phyloP scores from a whole-genome alignment of 2,113 vertebrate genomes.

The Ptilonorhynchus violaceus region DNA sequence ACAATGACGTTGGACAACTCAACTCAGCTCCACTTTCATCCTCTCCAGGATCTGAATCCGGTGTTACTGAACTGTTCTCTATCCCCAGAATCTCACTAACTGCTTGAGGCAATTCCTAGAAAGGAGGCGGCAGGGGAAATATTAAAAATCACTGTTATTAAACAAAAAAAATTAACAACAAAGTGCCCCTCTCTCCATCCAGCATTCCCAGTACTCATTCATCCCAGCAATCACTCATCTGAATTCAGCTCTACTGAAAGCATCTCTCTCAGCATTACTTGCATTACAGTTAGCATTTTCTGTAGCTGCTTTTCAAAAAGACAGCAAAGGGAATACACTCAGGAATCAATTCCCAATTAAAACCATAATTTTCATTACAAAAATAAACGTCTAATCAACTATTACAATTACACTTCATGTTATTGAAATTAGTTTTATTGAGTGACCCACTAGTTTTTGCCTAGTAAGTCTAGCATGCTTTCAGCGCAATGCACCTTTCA shows the following conservation, averaged over 20 bases:
- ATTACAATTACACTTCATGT: neutral
- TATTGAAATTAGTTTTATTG: neutral
- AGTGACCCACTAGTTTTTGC: neutral
- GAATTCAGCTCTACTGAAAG: neutral
- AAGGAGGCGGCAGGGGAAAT: accelerated
- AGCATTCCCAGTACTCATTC: neutral
- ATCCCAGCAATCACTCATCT: neutral
- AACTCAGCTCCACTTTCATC: constrained; percentile 61
- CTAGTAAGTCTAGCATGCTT: neutral
- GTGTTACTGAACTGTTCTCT: constrained; percentile 58
- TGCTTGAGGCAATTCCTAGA: constrained; percentile 85
- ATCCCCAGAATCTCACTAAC: constrained; percentile 84
- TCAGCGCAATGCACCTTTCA: neutral
- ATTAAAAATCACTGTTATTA: neutral
- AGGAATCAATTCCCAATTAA: neutral
- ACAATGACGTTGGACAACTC: neutral
- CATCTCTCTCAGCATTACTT: neutral
- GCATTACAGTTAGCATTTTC: neutral
- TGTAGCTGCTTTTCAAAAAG: neutral
- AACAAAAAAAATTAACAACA: neutral
- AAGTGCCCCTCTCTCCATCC: neutral
- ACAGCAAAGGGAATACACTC: neutral
- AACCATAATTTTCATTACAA: neutral
- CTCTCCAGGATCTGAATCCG: constrained; percentile 68
- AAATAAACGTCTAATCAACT: neutral